A percentile compares a stretch with the other conserved stretches of the same genome.
Conservation (phyloP, 1,140 invertebrate species). For the Caerostris darwini region DNA sequence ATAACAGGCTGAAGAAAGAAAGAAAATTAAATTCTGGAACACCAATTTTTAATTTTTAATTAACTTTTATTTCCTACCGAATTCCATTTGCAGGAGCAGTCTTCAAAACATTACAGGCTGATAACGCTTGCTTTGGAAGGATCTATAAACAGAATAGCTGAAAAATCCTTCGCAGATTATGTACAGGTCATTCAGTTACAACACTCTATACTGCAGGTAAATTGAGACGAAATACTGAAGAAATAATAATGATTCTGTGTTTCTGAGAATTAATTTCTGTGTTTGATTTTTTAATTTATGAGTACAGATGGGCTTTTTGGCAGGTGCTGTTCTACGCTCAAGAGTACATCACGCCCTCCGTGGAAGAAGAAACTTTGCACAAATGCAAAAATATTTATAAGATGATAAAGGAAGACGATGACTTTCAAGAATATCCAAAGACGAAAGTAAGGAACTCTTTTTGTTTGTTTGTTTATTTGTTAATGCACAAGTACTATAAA, state of each 20-base stretch:
- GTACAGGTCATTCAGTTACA: background rate
- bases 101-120: background rate
- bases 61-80: no score
- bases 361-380: slow-evolving; percentile 5
- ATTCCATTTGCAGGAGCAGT: background rate
- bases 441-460: slow-evolving; percentile 1
- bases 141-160: background rate
- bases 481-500: background rate
- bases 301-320: background rate
- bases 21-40: no score
- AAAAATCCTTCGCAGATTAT: background rate
- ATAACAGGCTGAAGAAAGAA: no score
- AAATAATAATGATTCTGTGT: no score
- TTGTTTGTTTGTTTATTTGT: background rate
- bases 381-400: background rate
- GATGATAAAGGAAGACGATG: background rate
- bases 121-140: background rate
- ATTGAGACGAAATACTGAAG: no score
- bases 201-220: background rate
- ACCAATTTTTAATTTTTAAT: no score
- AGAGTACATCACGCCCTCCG: background rate
- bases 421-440: slow-evolving; percentile 7
- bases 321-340: slow-evolving; percentile 33
- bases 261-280: background rate
- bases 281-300: background rate